Evolutionary conservation across 2,113 vertebrate genomes (phyloP).

Genomic region (Lepisosteus osseus): DNA sequence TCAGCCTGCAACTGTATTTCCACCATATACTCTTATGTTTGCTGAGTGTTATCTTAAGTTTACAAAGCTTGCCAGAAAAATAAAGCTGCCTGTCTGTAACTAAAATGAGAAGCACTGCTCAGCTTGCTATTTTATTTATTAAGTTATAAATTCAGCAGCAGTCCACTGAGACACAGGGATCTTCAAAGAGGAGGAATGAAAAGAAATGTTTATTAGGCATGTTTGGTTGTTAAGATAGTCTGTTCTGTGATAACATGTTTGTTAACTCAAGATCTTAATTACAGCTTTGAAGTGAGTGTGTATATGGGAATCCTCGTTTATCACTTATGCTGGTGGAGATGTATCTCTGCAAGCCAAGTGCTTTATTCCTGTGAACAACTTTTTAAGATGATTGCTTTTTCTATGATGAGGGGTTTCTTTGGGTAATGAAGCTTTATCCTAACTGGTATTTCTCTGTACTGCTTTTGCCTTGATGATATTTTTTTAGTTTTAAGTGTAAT

Average conservation of each 20-base stretch:
- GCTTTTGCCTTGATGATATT: too few relatives aligned
- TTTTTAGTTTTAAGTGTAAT: too few relatives aligned
- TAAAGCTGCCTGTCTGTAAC: slow-evolving; percentile 26
- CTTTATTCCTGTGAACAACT: background rate
- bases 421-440: too few relatives aligned
- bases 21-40: slow-evolving; percentile 34
- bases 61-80: slow-evolving; percentile 33
- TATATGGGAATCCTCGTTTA: slow-evolving; percentile 1
- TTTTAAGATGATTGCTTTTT: background rate
- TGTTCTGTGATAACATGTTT: slow-evolving; percentile 25
- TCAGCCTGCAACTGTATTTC: slow-evolving; percentile 34
- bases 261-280: slow-evolving; percentile 25
- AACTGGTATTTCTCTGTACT: too few relatives aligned
- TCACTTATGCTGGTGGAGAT: background rate
- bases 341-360: background rate
- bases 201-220: slow-evolving; percentile 30
- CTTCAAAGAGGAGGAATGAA: slow-evolving; percentile 19
- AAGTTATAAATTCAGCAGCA: slow-evolving; percentile 12
- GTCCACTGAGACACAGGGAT: slow-evolving; percentile 19
- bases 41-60: slow-evolving; percentile 44
- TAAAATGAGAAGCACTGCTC: slow-evolving; percentile 35
- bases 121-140: slow-evolving; percentile 22
- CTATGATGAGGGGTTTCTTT: too few relatives aligned
- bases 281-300: slow-evolving; percentile 26
- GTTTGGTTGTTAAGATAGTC: slow-evolving; percentile 12